Percentiles rank a stretch among this genome's conserved stretches.
These are phyloP conservation scores for Tachyglossus aculeatus DNA, from an alignment of 2,797 vertebrate species.

Conservation along the genomic window DNA sequence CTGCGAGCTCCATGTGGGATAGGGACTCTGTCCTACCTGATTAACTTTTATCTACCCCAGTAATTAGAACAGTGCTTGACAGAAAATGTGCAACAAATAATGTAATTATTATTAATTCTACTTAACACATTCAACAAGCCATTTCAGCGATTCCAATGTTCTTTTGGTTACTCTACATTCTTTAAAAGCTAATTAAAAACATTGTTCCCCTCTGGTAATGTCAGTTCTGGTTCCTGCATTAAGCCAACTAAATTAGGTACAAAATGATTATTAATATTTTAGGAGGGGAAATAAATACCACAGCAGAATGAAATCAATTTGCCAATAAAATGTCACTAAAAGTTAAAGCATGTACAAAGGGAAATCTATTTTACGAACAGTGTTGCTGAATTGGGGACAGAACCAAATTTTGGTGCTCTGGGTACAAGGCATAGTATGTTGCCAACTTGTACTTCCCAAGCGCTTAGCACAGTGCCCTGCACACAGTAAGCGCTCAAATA, in stretches of 20 bases:
- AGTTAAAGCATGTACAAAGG: too few species aligned
- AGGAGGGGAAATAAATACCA: constrained; percentile 31
- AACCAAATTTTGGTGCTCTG: too few species aligned
- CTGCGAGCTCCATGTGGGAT: too few species aligned
- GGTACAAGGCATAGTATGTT: too few species aligned
- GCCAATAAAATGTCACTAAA: constrained; percentile 52
- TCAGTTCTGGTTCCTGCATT: constrained; percentile 42
- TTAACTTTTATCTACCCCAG: not conserved
- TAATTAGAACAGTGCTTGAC: not conserved
- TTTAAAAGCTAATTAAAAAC: constrained; percentile 15
- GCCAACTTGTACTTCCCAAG: too few species aligned
- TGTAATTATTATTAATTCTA: not conserved
- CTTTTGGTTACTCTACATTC: too few species aligned
- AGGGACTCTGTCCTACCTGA: too few species aligned
- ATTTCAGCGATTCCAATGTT: too few species aligned
- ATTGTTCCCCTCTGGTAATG: not conserved
- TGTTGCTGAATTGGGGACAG: too few species aligned
- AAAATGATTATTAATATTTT: constrained; percentile 61
- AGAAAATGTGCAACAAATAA: not conserved
- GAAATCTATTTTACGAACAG: too few species aligned
- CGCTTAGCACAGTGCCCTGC: too few species aligned
- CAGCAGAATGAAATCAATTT: constrained; percentile 45
- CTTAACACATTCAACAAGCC: not conserved
- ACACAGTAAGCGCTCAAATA: too few species aligned
- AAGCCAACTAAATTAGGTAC: constrained; percentile 45